Evolutionary conservation across 2,113 vertebrate genomes (phyloP).

Genomic region (Neopipo cinnamomea): DNA sequence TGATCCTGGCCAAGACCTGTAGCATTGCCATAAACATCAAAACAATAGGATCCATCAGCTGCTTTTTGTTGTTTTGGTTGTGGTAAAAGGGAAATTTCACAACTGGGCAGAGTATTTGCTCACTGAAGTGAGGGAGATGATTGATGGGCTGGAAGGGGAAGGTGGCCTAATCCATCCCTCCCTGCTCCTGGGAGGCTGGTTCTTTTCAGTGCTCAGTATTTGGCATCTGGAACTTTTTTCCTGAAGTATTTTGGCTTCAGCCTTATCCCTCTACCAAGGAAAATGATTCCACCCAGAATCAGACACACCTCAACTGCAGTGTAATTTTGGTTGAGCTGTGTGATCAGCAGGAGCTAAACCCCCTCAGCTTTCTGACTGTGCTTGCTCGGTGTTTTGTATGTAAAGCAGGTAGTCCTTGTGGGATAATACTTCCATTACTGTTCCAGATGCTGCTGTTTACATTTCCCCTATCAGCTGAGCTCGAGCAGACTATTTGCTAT

Average conservation of each 20-base stretch:
- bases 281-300: background rate
- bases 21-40: background rate
- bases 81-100: background rate
- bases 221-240: background rate
- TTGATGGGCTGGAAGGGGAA: background rate
- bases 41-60: background rate
- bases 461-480: background rate
- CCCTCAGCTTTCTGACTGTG: background rate
- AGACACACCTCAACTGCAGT: background rate
- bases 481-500: background rate
- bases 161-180: background rate
- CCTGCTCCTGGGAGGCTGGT: fast-evolving
- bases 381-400: background rate
- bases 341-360: background rate
- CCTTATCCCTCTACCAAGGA: background rate
- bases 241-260: background rate
- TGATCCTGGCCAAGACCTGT: background rate
- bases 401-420: background rate
- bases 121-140: background rate
- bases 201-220: background rate
- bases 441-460: background rate
- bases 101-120: background rate
- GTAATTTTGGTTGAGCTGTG: background rate
- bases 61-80: background rate
- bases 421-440: background rate